Evolutionary conservation across 1,140 invertebrate species (phyloP).

Genomic region (Micrasema minimum): DNA sequence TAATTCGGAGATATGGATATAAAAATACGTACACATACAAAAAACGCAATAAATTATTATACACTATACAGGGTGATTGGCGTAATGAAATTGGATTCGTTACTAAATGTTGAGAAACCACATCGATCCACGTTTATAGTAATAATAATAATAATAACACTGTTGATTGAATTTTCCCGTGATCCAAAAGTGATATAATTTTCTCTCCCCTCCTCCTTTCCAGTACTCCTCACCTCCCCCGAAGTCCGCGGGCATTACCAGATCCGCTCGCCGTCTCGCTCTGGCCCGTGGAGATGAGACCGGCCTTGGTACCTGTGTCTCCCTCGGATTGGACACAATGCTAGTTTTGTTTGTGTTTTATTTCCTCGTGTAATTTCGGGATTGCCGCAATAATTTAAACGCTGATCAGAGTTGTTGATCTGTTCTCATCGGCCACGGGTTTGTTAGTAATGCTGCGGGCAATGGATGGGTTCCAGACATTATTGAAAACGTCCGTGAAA

Average conservation of each 20-base stretch:
- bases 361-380: conserved; percentile 48
- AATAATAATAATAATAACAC: conserved; percentile 52
- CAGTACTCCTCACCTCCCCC: conserved; percentile 2
- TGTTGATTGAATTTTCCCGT: conserved; percentile 51
- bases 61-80: no score
- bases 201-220: conserved; percentile 34
- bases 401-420: conserved; percentile 40
- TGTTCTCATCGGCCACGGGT: conserved; percentile 37
- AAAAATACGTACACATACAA: no score
- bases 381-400: conserved; percentile 51
- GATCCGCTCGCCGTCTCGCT: background rate
- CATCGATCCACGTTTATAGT: conserved; percentile 40
- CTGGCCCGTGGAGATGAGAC: background rate
- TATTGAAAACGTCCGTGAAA: background rate
- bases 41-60: no score
- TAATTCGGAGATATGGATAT: no score
- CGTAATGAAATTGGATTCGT: no score
- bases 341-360: conserved; percentile 51
- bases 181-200: conserved; percentile 51
- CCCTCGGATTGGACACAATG: conserved; percentile 35
- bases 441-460: conserved; percentile 18
- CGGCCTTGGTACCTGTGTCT: background rate
- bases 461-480: background rate
- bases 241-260: background rate
- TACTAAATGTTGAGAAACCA: conserved; percentile 26